These are phyloP conservation scores for Protodeltote pygarga DNA, from an alignment of 2,888 invertebrate species.

Conservation along the genomic window DNA sequence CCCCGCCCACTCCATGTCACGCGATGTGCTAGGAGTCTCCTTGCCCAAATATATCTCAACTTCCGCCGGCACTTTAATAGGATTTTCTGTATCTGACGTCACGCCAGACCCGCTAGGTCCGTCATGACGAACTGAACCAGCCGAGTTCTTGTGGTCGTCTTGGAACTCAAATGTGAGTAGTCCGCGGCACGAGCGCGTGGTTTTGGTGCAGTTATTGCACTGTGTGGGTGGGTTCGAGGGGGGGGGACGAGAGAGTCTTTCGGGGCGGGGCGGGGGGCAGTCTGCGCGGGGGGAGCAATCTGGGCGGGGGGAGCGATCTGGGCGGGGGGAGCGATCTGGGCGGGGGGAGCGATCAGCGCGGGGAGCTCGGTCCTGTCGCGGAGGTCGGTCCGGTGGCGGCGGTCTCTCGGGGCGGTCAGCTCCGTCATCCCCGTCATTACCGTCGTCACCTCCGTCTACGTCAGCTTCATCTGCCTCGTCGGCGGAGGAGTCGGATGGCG, in stretches of 20 bases:
- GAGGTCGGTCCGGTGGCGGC: neutral
- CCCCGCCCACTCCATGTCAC: constrained; percentile 54
- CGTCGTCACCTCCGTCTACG: constrained; percentile 14
- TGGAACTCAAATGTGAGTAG: constrained; percentile 61
- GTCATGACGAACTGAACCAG: neutral
- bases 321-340: neutral
- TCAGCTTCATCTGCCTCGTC: constrained; percentile 44
- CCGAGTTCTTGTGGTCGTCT: constrained; percentile 20
- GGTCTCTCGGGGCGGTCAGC: constrained; percentile 2
- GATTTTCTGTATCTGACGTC: constrained; percentile 4
- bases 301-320: neutral
- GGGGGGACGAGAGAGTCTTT: neutral
- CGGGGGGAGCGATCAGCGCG: neutral
- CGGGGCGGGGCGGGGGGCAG: neutral
- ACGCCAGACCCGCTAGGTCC: neutral
- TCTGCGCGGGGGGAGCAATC: neutral
- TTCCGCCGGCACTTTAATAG: constrained; percentile 46
- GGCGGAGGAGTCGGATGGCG: constrained; percentile 48
- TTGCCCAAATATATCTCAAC: constrained; percentile 62
- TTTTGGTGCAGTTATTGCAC: constrained; percentile 3
- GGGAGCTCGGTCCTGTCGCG: neutral
- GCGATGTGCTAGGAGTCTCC: constrained; percentile 45
- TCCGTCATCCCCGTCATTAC: constrained; percentile 14
- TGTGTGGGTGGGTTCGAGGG: neutral
- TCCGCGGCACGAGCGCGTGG: constrained; percentile 43